Conservation (phyloP, 2,797 vertebrate genomes). For the Scomberomorus guttatus region DNA sequence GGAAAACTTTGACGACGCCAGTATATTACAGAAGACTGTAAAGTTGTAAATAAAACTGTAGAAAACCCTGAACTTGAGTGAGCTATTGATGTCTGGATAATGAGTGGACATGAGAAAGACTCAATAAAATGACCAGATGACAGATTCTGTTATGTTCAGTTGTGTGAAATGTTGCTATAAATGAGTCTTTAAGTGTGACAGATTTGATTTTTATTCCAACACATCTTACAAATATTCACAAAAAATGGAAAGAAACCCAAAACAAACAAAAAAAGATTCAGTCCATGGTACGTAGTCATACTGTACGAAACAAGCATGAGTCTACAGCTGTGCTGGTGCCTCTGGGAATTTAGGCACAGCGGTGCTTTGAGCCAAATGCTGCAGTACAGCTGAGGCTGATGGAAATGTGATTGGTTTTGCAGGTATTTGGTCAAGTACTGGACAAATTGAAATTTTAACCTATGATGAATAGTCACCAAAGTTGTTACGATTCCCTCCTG, state of each 20-base stretch:
- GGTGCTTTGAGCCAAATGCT: too few species aligned
- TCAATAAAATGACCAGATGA: background rate
- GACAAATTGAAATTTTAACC: too few species aligned
- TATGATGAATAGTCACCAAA: too few species aligned
- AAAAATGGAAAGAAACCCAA: background rate
- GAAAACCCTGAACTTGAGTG: slow-evolving; percentile 24
- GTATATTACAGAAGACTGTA: slow-evolving; percentile 63
- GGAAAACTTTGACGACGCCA: slow-evolving; percentile 39
- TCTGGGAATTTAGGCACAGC: too few species aligned
- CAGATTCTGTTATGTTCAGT: slow-evolving; percentile 5
- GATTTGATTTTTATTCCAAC: background rate
- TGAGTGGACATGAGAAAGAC: background rate
- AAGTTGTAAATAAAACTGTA: slow-evolving; percentile 59
- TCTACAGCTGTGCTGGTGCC: too few species aligned
- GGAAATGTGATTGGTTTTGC: too few species aligned
- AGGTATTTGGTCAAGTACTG: too few species aligned
- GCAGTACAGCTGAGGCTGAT: too few species aligned
- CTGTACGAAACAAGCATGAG: too few species aligned
- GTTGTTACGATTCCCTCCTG: too few species aligned
- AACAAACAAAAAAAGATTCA: background rate
- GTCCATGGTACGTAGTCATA: too few species aligned
- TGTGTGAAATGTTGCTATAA: background rate
- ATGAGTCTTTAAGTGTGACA: background rate
- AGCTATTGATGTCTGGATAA: background rate
- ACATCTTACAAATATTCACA: background rate